A percentile compares a stretch with the other conserved stretches of the same genome.
Conservation (phyloP, 2,797 vertebrate genomes). For the Fistularia commersonii region DNA sequence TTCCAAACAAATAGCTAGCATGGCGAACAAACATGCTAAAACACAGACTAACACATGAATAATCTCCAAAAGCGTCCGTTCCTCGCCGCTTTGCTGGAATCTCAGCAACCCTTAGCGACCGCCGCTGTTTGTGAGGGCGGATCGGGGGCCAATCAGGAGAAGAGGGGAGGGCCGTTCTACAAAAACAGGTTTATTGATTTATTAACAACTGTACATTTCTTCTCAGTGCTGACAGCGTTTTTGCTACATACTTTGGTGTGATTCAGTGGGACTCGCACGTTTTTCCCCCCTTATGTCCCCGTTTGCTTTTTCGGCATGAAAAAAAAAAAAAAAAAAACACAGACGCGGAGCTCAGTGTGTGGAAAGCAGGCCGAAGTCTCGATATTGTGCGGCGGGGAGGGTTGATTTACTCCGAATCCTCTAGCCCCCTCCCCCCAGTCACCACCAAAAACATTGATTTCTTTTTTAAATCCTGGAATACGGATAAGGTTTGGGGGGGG, state of each 20-base stretch:
- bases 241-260: slow-evolving; percentile 86
- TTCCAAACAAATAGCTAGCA: too few relatives aligned
- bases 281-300: slow-evolving; percentile 20
- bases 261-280: slow-evolving; percentile 55
- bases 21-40: too few relatives aligned
- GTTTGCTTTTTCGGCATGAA: slow-evolving; percentile 36
- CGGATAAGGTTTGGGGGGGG: slow-evolving; percentile 44
- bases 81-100: too few relatives aligned
- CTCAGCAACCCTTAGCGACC: too few relatives aligned
- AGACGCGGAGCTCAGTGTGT: slow-evolving; percentile 55
- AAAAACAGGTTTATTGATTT: slow-evolving; percentile 81
- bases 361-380: too few relatives aligned
- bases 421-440: slow-evolving; percentile 8
- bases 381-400: too few relatives aligned
- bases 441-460: slow-evolving; percentile 33
- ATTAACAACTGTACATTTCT: slow-evolving; percentile 83
- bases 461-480: slow-evolving; percentile 59
- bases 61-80: too few relatives aligned
- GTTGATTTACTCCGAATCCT: too few relatives aligned
- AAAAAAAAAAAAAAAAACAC: too few relatives aligned
- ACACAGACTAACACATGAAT: too few relatives aligned
- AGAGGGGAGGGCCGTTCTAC: slow-evolving; percentile 56
- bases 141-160: slow-evolving; percentile 20
- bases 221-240: slow-evolving; percentile 80
- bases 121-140: not conserved